These are phyloP conservation scores for Globodera ellingtonae DNA, from an alignment of 1,140 invertebrate species.

Conservation along the genomic window DNA sequence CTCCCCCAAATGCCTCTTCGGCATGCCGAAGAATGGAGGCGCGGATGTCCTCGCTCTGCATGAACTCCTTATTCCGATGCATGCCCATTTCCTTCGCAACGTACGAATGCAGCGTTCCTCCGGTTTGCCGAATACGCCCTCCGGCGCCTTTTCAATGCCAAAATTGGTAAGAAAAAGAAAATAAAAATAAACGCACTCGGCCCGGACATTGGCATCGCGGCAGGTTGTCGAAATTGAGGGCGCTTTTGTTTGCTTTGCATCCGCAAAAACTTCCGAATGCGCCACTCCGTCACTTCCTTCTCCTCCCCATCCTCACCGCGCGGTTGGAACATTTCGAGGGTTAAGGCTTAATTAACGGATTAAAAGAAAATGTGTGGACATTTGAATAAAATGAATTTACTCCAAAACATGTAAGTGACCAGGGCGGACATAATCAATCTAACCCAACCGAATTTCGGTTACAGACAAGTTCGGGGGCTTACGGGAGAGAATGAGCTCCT, in stretches of 20 bases:
- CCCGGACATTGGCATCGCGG: slow-evolving; percentile 87
- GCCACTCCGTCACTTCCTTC: slow-evolving; percentile 86
- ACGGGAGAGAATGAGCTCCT: slow-evolving; percentile 73
- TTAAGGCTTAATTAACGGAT: slow-evolving; percentile 73
- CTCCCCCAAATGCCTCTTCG: slow-evolving; percentile 72
- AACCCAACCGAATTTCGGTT: no score
- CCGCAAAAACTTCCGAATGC: slow-evolving; percentile 74
- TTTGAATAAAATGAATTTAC: no score
- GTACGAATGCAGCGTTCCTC: slow-evolving; percentile 93
- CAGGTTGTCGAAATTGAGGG: slow-evolving; percentile 89
- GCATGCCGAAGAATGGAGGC: slow-evolving; percentile 95
- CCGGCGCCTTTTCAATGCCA: slow-evolving; percentile 18
- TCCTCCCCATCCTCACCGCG: slow-evolving; percentile 64
- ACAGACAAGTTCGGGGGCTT: slow-evolving; percentile 20
- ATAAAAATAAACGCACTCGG: slow-evolving; percentile 66
- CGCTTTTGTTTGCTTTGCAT: slow-evolving; percentile 85
- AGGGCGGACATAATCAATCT: no score
- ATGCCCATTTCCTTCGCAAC: slow-evolving; percentile 92
- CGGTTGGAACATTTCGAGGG: slow-evolving; percentile 85
- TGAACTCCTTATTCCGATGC: slow-evolving; percentile 79
- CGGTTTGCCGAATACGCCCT: slow-evolving; percentile 80
- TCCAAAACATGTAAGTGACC: no score
- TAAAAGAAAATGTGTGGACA: no score
- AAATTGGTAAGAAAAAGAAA: not conserved
- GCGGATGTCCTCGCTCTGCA: slow-evolving; percentile 92